phyloP scores from a whole-genome alignment of 2,888 invertebrate genomes.

The Malthinus flaveolus region DNA sequence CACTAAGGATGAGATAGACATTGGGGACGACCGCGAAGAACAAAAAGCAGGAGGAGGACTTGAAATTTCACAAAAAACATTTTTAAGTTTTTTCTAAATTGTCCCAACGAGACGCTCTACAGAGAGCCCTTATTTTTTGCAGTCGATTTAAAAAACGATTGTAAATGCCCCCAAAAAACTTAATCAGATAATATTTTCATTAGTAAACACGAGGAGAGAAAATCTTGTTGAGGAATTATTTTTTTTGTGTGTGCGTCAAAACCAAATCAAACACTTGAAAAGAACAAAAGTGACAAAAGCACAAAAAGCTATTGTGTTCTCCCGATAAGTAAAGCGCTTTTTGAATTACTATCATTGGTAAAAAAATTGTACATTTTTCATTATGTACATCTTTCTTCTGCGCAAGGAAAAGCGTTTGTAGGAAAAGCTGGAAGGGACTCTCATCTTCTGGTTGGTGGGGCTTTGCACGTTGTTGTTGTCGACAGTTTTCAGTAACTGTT shows the following conservation, averaged over 20 bases:
- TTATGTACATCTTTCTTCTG: neutral
- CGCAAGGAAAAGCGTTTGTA: constrained; percentile 1
- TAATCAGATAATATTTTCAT: too few relatives aligned
- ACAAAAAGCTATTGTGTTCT: constrained; percentile 1
- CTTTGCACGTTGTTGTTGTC: constrained; percentile 3
- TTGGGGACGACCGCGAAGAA: too few relatives aligned
- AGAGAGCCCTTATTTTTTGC: too few relatives aligned
- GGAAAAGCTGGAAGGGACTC: neutral
- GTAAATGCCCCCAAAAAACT: too few relatives aligned
- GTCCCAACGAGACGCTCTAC: too few relatives aligned
- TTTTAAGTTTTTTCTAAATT: too few relatives aligned
- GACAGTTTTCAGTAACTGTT: constrained; percentile 2
- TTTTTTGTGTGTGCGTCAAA: neutral
- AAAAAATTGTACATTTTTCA: constrained; percentile 3
- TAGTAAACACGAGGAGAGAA: too few relatives aligned
- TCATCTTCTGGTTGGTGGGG: constrained; percentile 4
- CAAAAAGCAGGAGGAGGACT: too few relatives aligned
- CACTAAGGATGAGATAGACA: too few relatives aligned
- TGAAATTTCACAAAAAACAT: too few relatives aligned
- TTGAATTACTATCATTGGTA: constrained; percentile 2
- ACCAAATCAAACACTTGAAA: constrained; percentile 1
- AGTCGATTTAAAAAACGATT: too few relatives aligned
- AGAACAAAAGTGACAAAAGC: neutral
- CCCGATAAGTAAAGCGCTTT: neutral
- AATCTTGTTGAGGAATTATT: too few relatives aligned